A percentile compares a stretch with the other conserved stretches of the same genome.
These are phyloP conservation scores for Geophilus truncorum DNA, from an alignment of 2,888 invertebrate genomes.

Conservation along the genomic window DNA sequence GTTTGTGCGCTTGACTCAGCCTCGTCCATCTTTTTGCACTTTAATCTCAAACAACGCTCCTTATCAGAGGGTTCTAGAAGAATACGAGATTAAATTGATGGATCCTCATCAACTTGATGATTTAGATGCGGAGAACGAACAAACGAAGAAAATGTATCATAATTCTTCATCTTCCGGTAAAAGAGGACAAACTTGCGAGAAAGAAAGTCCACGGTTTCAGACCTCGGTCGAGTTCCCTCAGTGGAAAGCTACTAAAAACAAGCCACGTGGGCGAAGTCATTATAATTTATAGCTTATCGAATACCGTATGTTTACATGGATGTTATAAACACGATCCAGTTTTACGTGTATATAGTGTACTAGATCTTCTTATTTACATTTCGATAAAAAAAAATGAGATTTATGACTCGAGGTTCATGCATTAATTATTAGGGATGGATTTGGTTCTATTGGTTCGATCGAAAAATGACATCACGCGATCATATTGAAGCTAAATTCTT, in stretches of 20 bases:
- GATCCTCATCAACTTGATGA: neutral
- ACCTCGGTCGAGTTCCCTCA: neutral
- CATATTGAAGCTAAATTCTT: neutral
- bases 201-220: neutral
- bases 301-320: neutral
- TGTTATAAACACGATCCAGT: neutral
- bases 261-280: neutral
- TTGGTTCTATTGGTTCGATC: neutral
- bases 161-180: neutral
- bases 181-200: neutral
- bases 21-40: neutral
- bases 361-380: neutral
- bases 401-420: neutral
- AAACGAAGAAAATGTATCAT: neutral
- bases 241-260: neutral
- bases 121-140: neutral
- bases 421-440: neutral
- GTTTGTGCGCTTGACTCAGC: slow-evolving; percentile 2
- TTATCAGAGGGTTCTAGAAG: slow-evolving; percentile 1
- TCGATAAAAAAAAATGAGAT: neutral
- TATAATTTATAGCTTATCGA: neutral
- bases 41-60: neutral
- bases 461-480: neutral
- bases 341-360: neutral
- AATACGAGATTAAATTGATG: neutral